Percentiles rank a stretch among this genome's conserved stretches.
Conservation (phyloP, 1,140 invertebrate species). For the Caerostris darwini region DNA sequence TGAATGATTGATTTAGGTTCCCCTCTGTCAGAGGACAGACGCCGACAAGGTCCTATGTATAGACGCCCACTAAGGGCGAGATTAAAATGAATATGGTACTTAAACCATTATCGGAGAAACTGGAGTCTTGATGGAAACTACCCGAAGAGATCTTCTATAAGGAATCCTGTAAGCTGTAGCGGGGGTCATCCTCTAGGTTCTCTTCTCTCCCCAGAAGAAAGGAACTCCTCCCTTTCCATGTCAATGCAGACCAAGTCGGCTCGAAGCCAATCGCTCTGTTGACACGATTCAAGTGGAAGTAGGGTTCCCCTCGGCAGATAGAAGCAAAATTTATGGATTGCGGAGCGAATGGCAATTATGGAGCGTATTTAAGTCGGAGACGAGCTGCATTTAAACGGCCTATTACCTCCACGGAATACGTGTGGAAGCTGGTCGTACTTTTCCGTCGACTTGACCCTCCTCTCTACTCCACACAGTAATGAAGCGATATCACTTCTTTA, state of each 20-base stretch:
- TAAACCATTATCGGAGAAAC: conserved; percentile 10
- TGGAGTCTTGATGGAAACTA: conserved; percentile 5
- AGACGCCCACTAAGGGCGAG: conserved; percentile 24
- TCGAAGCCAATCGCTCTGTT: conserved; percentile 75
- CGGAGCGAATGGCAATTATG: conserved; percentile 69
- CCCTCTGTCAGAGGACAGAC: conserved; percentile 36
- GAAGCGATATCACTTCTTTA: conserved; percentile 66
- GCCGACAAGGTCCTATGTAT: conserved; percentile 4
- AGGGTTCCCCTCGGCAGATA: conserved; percentile 62
- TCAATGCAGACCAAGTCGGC: conserved; percentile 59
- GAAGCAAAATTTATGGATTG: conserved; percentile 75
- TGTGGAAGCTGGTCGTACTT: conserved; percentile 1
- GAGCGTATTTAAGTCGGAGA: conserved; percentile 73
- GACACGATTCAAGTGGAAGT: conserved; percentile 67
- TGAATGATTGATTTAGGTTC: conserved; percentile 44
- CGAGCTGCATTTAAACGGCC: conserved; percentile 77
- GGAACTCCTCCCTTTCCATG: conserved; percentile 74
- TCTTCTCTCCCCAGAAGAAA: conserved; percentile 60
- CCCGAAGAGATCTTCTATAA: conserved; percentile 15
- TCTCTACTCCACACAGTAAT: conserved; percentile 24
- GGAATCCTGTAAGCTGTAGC: conserved; percentile 42
- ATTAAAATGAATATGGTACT: conserved; percentile 61
- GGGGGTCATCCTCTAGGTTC: conserved; percentile 64
- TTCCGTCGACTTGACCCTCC: not conserved
- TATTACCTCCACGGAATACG: conserved; percentile 65